Conservation (phyloP, 1,140 invertebrate genomes). For the Andricus grossulariae region DNA sequence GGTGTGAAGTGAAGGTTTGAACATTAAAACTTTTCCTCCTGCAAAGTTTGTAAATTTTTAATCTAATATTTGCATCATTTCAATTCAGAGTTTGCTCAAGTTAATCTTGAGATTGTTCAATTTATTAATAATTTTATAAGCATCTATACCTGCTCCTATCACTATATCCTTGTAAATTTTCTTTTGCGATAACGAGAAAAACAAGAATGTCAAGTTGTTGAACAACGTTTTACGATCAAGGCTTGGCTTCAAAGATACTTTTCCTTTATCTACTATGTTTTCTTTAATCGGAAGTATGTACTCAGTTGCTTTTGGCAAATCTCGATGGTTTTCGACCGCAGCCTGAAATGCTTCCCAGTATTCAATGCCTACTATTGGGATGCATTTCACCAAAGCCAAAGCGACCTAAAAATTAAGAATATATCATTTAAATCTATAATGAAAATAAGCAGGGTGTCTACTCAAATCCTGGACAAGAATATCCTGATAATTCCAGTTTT, state of each 20-base stretch:
- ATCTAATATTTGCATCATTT: background rate
- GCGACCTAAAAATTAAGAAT: constrained; percentile 66
- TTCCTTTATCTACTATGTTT: background rate
- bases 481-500: no score
- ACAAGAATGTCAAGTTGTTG: constrained; percentile 33
- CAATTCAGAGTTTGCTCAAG: no score
- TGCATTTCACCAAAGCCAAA: constrained; percentile 79
- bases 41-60: constrained; percentile 4
- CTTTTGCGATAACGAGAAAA: constrained; percentile 15
- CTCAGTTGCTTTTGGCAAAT: background rate
- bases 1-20: background rate
- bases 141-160: constrained; percentile 27
- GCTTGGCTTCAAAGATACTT: constrained; percentile 21
- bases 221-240: constrained; percentile 35
- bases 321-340: constrained; percentile 54
- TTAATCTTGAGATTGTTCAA: background rate
- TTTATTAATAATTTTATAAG: background rate
- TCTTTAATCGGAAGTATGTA: constrained; percentile 33
- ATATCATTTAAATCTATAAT: background rate
- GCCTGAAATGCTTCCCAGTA: constrained; percentile 79
- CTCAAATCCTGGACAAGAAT: no score
- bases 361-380: constrained; percentile 79
- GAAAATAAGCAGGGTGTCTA: background rate
- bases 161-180: constrained; percentile 33
- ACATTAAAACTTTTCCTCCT: background rate